Conservation (phyloP, 2,797 vertebrate genomes). For the Pterois miles region DNA sequence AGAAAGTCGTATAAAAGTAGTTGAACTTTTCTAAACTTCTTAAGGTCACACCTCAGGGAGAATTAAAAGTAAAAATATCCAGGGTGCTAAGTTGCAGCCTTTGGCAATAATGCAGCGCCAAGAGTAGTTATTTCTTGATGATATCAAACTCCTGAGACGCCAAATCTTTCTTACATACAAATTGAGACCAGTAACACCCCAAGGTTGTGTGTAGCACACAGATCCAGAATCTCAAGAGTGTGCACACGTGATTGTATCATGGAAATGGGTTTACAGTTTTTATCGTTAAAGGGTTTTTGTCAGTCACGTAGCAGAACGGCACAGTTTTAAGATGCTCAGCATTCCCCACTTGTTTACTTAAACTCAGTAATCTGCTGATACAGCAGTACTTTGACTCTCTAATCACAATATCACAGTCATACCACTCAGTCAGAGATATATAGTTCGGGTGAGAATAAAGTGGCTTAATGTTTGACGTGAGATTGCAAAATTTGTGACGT, state of each 20-base stretch:
- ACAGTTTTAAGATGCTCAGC: neutral
- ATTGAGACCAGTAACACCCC: neutral
- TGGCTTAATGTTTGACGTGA: constrained; percentile 1
- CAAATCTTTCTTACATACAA: neutral
- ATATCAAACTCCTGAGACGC: constrained; percentile 13
- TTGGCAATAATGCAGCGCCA: neutral
- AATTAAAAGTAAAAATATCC: neutral
- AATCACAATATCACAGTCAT: constrained; percentile 5
- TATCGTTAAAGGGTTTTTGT: neutral
- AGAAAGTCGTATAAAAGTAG: neutral
- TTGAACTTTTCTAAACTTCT: neutral
- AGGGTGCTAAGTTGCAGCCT: neutral
- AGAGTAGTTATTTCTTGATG: neutral
- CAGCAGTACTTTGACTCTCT: neutral
- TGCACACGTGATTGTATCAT: neutral
- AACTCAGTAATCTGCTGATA: neutral
- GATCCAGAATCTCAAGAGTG: constrained; percentile 8
- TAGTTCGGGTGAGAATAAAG: neutral
- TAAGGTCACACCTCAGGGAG: neutral
- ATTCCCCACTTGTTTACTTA: constrained; percentile 3
- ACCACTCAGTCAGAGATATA: neutral
- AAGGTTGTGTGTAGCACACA: neutral
- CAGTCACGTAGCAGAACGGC: neutral
- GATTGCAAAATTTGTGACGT: constrained; percentile 15
- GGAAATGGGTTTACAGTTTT: neutral